These are phyloP conservation scores for Colistium nudipinnis DNA, from an alignment of 2,113 vertebrate species.

Conservation along the genomic window DNA sequence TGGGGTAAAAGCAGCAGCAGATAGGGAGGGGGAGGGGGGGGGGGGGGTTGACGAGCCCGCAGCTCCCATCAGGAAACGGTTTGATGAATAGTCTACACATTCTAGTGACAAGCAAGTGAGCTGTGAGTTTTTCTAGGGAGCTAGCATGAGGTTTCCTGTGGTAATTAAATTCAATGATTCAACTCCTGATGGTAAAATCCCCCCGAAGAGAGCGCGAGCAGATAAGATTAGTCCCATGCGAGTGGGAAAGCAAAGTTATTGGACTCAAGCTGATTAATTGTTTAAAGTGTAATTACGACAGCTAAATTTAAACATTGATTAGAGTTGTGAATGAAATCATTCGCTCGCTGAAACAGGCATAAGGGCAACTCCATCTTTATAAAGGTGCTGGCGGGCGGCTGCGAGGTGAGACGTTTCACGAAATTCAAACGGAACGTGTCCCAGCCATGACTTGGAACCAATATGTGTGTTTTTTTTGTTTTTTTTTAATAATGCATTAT, in stretches of 20 bases:
- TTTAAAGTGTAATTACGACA: conserved; percentile 46
- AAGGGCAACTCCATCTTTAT: not conserved
- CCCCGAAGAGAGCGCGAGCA: conserved; percentile 42
- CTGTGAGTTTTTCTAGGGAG: conserved; percentile 69
- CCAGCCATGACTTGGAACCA: no score
- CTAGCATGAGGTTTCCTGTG: conserved; percentile 67
- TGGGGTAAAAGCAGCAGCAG: conserved; percentile 52
- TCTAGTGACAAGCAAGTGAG: conserved; percentile 81
- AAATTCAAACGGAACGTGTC: not conserved
- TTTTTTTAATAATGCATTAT: not conserved
- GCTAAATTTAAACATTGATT: conserved; percentile 44
- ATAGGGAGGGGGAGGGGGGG: conserved; percentile 59
- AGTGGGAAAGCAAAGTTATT: conserved; percentile 62
- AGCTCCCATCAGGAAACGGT: conserved; percentile 68
- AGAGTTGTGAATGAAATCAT: conserved; percentile 39
- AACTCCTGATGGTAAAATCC: conserved; percentile 70
- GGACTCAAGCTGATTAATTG: conserved; percentile 66
- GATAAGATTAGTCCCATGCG: conserved; percentile 69
- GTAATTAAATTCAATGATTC: conserved; percentile 84
- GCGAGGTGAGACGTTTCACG: not conserved
- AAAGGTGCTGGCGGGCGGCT: not conserved
- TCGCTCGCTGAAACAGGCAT: conserved; percentile 26
- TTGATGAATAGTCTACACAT: conserved; percentile 83
- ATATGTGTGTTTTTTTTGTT: no score
- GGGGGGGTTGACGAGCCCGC: conserved; percentile 51